A percentile compares a stretch with the other conserved stretches of the same genome.
Evolutionary conservation across 2,888 invertebrate species (phyloP).

Genomic region (Polyommatus icarus): DNA sequence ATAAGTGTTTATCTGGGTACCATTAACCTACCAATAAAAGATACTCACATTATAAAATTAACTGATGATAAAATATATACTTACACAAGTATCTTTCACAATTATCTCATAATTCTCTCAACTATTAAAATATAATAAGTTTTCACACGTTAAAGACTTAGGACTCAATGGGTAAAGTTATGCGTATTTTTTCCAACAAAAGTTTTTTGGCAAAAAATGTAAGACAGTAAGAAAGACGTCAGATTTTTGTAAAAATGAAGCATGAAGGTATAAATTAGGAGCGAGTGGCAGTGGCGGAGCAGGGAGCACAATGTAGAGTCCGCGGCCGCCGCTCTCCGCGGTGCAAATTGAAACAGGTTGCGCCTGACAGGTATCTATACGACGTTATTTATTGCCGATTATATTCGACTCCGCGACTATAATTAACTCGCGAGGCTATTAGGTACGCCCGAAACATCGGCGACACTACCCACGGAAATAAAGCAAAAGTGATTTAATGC

Average conservation of each 20-base stretch:
- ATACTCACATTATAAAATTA: background rate
- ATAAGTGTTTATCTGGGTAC: background rate
- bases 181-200: background rate
- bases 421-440: constrained; percentile 74
- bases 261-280: constrained; percentile 78
- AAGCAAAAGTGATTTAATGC: constrained; percentile 57
- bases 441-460: constrained; percentile 66
- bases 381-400: constrained; percentile 75
- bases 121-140: background rate
- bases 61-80: background rate
- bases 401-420: constrained; percentile 69
- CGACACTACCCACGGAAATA: constrained; percentile 66
- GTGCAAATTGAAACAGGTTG: constrained; percentile 79
- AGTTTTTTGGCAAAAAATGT: background rate
- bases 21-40: background rate
- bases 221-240: constrained; percentile 14
- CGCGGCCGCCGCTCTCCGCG: constrained; percentile 60
- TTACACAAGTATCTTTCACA: background rate
- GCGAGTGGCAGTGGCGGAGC: constrained; percentile 54
- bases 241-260: constrained; percentile 58
- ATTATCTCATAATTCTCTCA: too few relatives aligned
- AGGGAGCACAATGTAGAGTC: constrained; percentile 57
- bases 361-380: constrained; percentile 75
- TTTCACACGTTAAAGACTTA: background rate
- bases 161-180: background rate